Evolutionary conservation across 2,113 vertebrate species (phyloP).

Genomic region (Notarius quadriscutis): DNA sequence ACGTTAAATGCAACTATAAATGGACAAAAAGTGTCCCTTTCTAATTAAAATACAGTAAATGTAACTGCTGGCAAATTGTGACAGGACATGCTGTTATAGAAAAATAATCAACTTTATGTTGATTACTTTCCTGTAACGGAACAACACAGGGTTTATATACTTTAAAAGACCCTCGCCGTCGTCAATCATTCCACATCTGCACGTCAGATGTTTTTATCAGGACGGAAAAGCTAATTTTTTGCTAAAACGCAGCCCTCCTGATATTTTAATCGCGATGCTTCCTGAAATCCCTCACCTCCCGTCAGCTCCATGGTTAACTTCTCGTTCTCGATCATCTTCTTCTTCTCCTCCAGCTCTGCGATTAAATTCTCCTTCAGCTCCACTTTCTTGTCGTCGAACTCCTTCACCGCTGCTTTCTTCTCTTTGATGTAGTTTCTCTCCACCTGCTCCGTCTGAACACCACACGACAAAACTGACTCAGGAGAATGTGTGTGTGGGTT

Average conservation of each 20-base stretch:
- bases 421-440: conserved; percentile 98
- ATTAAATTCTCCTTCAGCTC: conserved; percentile 97
- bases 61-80: background rate
- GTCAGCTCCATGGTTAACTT: conserved; percentile 98
- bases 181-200: no score
- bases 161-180: no score
- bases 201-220: no score
- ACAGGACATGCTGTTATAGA: background rate
- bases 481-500: background rate
- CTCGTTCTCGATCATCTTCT: conserved; percentile 99
- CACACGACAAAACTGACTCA: background rate
- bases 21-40: background rate
- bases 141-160: background rate
- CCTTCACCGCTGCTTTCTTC: conserved; percentile 97
- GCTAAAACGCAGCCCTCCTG: no score
- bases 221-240: no score
- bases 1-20: background rate
- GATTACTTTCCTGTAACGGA: background rate
- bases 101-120: background rate
- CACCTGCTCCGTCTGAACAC: conserved; percentile 90
- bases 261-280: no score
- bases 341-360: conserved; percentile 96
- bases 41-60: no score
- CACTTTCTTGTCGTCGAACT: conserved; percentile 98
- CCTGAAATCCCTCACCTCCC: conserved; percentile 77